Percentiles rank a stretch among this genome's conserved stretches.
These are phyloP conservation scores for Pristiophorus japonicus DNA, from an alignment of 2,113 vertebrate species.

Conservation along the genomic window DNA sequence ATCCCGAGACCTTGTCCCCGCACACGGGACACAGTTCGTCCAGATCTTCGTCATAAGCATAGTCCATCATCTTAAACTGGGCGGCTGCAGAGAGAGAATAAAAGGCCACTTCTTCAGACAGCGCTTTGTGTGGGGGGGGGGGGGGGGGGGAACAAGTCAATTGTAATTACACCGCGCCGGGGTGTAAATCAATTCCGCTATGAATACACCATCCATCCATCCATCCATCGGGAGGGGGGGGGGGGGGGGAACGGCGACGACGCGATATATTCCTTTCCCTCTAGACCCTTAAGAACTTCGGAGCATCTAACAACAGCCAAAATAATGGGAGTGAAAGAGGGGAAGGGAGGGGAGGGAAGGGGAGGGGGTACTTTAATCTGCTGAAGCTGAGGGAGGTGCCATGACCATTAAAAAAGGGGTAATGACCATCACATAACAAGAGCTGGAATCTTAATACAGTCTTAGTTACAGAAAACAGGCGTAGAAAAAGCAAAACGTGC, in stretches of 20 bases:
- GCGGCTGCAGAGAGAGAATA: constrained; percentile 64
- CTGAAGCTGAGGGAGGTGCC: background rate
- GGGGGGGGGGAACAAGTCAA: too few species aligned
- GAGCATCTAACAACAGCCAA: background rate
- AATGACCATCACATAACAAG: background rate
- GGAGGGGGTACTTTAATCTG: background rate
- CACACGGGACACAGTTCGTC: constrained; percentile 98
- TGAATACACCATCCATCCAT: background rate
- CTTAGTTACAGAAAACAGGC: background rate
- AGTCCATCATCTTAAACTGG: constrained; percentile 99
- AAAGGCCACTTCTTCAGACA: constrained; percentile 45
- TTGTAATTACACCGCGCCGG: constrained; percentile 15
- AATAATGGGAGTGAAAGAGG: background rate
- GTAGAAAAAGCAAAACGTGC: background rate
- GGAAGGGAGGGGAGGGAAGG: too few species aligned
- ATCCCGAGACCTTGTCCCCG: constrained; percentile 96
- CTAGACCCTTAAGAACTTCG: background rate
- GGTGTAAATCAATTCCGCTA: constrained; percentile 30
- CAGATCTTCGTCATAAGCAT: constrained; percentile 94
- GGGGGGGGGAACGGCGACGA: background rate
- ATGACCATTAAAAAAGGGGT: background rate
- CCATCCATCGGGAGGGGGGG: background rate
- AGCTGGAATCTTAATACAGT: background rate
- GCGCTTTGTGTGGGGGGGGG: background rate
- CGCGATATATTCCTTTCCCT: background rate